A percentile compares a stretch with the other conserved stretches of the same genome.
phyloP scores from a whole-genome alignment of 1,140 invertebrate species.

The Aphelenchoides fujianensis region DNA sequence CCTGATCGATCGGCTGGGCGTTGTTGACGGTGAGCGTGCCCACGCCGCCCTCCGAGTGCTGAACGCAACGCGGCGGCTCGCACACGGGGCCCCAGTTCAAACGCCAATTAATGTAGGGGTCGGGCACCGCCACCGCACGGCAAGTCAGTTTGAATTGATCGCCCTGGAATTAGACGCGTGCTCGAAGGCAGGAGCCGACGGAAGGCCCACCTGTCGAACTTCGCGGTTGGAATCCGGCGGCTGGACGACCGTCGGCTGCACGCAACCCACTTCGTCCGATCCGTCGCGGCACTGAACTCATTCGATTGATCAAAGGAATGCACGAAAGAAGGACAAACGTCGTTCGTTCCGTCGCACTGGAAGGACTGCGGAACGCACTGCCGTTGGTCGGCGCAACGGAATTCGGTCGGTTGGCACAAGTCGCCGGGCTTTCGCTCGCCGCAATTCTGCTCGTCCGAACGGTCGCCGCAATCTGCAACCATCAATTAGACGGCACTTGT shows the following conservation, averaged over 20 bases:
- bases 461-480: constrained; percentile 79
- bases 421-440: constrained; percentile 66
- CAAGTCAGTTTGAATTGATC: constrained; percentile 77
- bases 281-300: constrained; percentile 68
- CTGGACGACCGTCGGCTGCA: constrained; percentile 61
- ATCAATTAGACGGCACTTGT: background rate
- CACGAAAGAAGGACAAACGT: constrained; percentile 69
- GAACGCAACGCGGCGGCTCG: constrained; percentile 74
- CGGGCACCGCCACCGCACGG: constrained; percentile 80
- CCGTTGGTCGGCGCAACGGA: constrained; percentile 72
- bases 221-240: constrained; percentile 47
- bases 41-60: constrained; percentile 66
- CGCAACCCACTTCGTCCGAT: constrained; percentile 70
- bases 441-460: constrained; percentile 68
- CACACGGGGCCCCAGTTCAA: constrained; percentile 91
- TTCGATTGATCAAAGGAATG: background rate
- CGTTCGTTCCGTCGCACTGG: constrained; percentile 83
- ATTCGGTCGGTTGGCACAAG: constrained; percentile 77
- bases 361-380: constrained; percentile 90
- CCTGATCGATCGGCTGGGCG: constrained; percentile 71
- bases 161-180: constrained; percentile 65
- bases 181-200: constrained; percentile 12
- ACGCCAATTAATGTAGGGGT: constrained; percentile 87
- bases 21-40: constrained; percentile 75
- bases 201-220: constrained; percentile 18